Percentiles rank a stretch among this genome's conserved stretches.
These are phyloP conservation scores for Petrolisthes cinctipes DNA, from an alignment of 2,888 invertebrate genomes.

Conservation along the genomic window DNA sequence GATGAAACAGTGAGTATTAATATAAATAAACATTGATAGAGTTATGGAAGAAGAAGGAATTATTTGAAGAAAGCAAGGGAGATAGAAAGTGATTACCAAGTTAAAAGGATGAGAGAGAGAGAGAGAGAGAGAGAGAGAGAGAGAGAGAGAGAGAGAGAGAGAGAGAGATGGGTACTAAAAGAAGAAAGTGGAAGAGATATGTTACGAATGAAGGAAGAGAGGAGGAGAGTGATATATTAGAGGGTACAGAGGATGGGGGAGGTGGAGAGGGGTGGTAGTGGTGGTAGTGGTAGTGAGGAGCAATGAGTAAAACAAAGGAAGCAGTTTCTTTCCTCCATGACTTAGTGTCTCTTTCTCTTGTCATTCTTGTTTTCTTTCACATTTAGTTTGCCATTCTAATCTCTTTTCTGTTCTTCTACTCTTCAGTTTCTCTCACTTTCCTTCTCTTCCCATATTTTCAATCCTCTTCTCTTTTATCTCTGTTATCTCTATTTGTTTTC, in stretches of 20 bases:
- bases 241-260: background rate
- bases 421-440: background rate
- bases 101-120: background rate
- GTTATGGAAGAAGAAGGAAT: too few species aligned
- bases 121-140: conserved; percentile 4
- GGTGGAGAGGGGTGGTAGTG: too few species aligned
- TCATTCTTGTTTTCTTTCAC: background rate
- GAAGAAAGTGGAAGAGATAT: background rate
- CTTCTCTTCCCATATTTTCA: background rate
- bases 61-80: too few species aligned
- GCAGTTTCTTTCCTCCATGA: background rate
- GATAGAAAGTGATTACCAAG: too few species aligned
- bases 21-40: too few species aligned
- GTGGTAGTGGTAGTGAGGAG: background rate
- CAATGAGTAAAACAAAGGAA: background rate
- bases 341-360: background rate
- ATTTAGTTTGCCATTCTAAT: too few species aligned
- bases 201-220: background rate
- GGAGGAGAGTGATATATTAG: background rate
- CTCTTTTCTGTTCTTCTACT: too few species aligned
- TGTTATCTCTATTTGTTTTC: background rate
- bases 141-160: conserved; percentile 4
- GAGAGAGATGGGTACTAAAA: background rate
- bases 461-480: too few species aligned
- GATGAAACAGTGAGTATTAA: too few species aligned